phyloP scores from a whole-genome alignment of 2,888 invertebrate species.

The Epinotia demarniana region DNA sequence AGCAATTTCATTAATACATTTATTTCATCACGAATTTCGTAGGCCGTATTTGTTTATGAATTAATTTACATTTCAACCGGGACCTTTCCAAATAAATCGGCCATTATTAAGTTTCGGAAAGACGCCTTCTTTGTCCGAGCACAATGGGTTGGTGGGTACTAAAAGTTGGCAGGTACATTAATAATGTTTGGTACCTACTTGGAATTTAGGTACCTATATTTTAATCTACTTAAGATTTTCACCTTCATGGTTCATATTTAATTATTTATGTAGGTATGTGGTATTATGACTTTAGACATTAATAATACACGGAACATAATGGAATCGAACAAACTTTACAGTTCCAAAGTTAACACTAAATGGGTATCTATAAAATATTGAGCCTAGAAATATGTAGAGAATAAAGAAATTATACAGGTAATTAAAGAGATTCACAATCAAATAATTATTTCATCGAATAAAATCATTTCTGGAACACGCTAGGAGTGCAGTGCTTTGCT shows the following conservation, averaged over 20 bases:
- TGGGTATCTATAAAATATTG: too few species aligned
- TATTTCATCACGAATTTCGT: constrained; percentile 43
- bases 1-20: constrained; percentile 39
- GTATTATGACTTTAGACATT: too few species aligned
- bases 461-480: too few species aligned
- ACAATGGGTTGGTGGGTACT: constrained; percentile 31
- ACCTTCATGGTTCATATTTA: not conserved
- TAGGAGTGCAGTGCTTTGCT: too few species aligned
- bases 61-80: constrained; percentile 43
- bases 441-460: too few species aligned
- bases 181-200: not conserved
- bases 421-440: too few species aligned
- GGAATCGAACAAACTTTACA: too few species aligned
- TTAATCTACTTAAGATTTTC: not conserved
- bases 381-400: too few species aligned
- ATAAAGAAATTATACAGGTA: too few species aligned
- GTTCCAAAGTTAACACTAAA: too few species aligned
- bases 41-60: constrained; percentile 44
- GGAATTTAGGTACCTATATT: not conserved
- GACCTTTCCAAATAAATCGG: constrained; percentile 41
- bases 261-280: too few species aligned
- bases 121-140: constrained; percentile 25
- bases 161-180: constrained; percentile 23
- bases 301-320: too few species aligned
- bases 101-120: constrained; percentile 42